Evolutionary conservation across 1,140 invertebrate genomes (phyloP).

Genomic region (Trachymyrmex septentrionalis): DNA sequence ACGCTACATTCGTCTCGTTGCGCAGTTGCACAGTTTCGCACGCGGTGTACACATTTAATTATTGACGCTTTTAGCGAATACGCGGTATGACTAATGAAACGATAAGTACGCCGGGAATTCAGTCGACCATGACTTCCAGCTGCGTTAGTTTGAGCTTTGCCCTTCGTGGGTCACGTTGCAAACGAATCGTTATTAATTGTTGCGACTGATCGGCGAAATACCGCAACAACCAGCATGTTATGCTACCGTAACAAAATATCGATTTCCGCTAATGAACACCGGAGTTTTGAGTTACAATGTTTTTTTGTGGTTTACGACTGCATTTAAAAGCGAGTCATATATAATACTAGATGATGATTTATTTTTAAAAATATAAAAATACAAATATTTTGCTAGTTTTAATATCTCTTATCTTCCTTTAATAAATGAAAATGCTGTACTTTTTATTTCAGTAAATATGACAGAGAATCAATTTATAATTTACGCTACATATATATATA

Average conservation of each 20-base stretch:
- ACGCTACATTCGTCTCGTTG: neutral
- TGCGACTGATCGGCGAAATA: slow-evolving; percentile 68
- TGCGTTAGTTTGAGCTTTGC: slow-evolving; percentile 61
- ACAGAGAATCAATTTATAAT: slow-evolving; percentile 37
- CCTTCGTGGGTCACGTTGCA: slow-evolving; percentile 41
- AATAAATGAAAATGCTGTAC: neutral
- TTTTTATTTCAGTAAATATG: neutral
- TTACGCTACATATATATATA: neutral
- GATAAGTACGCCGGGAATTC: slow-evolving; percentile 68
- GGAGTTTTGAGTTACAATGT: slow-evolving; percentile 42
- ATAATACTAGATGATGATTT: neutral
- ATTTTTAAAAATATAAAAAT: neutral
- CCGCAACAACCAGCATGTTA: slow-evolving; percentile 59
- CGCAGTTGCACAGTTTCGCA: slow-evolving; percentile 39
- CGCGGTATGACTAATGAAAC: slow-evolving; percentile 66
- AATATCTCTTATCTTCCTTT: neutral
- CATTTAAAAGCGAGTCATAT: neutral
- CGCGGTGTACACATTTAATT: slow-evolving; percentile 69
- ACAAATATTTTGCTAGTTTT: neutral
- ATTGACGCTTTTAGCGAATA: slow-evolving; percentile 64
- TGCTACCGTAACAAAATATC: slow-evolving; percentile 62
- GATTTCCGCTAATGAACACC: slow-evolving; percentile 48
- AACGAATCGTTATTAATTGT: slow-evolving; percentile 76
- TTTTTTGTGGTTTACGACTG: slow-evolving; percentile 25
- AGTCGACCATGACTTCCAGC: slow-evolving; percentile 66